Conservation (phyloP, 2,888 invertebrate genomes). For the Catocala nupta region DNA sequence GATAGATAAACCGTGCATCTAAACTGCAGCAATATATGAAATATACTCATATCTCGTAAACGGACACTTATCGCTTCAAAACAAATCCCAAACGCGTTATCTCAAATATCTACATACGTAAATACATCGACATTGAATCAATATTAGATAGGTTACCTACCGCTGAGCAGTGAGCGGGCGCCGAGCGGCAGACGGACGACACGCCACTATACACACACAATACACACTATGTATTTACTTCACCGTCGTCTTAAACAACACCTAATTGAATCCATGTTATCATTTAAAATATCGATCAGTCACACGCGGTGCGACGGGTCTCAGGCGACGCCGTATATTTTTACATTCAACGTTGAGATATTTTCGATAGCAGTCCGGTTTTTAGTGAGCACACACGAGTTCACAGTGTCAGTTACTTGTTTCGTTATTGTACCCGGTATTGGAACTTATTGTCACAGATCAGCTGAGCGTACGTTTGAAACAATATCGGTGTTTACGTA, state of each 20-base stretch:
- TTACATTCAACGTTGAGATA: conserved; percentile 81
- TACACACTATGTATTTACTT: conserved; percentile 66
- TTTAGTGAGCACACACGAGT: conserved; percentile 53
- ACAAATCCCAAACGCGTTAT: conserved; percentile 77
- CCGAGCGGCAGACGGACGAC: conserved; percentile 54
- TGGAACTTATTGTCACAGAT: conserved; percentile 72
- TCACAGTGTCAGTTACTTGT: conserved; percentile 44
- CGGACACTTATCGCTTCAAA: conserved; percentile 71
- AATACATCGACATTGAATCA: conserved; percentile 76
- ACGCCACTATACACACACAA: conserved; percentile 62
- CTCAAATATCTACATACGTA: conserved; percentile 66
- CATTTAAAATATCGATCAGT: conserved; percentile 87
- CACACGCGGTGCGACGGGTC: conserved; percentile 80
- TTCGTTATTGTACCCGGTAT: conserved; percentile 38
- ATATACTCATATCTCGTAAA: conserved; percentile 46
- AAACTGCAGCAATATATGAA: conserved; percentile 30
- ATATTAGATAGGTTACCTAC: conserved; percentile 76
- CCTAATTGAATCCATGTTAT: conserved; percentile 86
- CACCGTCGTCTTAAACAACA: conserved; percentile 78
- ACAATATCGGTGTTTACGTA: conserved; percentile 77
- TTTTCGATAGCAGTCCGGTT: conserved; percentile 70
- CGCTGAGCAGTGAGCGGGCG: conserved; percentile 56
- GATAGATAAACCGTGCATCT: conserved; percentile 19
- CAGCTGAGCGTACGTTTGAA: conserved; percentile 83
- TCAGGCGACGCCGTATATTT: conserved; percentile 83